Evolutionary conservation across 1,140 invertebrate genomes (phyloP).

Genomic region (Parasteatoda tepidariorum): DNA sequence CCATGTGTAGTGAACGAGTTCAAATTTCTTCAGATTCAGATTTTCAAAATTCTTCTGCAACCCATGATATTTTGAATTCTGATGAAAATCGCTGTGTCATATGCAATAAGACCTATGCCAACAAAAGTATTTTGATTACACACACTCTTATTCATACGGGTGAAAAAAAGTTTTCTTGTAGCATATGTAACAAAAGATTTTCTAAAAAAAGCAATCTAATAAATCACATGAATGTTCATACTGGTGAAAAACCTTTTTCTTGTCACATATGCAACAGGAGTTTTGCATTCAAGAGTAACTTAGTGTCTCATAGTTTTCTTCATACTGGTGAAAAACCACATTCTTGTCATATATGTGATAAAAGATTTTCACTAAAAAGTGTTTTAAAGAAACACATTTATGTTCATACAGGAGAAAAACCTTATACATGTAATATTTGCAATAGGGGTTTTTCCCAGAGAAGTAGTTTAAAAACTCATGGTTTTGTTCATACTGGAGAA

Average conservation of each 20-base stretch:
- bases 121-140: not conserved
- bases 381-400: not conserved
- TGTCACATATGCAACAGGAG: conserved; percentile 57
- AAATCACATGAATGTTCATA: conserved; percentile 52
- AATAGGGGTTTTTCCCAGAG: not conserved
- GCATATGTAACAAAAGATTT: conserved; percentile 32
- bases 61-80: no score
- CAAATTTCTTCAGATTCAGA: no score
- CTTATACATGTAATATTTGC: conserved; percentile 4
- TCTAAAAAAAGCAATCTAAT: conserved; percentile 10
- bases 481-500: not conserved
- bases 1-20: no score
- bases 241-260: conserved; percentile 48
- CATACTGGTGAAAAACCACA: conserved; percentile 61
- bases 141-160: conserved; percentile 39
- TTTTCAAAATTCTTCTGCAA: no score
- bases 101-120: conserved; percentile 7
- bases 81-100: no score
- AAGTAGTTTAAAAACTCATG: conserved; percentile 30
- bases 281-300: conserved; percentile 26
- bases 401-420: conserved; percentile 24
- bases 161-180: conserved; percentile 18
- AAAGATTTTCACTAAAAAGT: not conserved
- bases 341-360: conserved; percentile 23
- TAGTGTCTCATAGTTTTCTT: conserved; percentile 42